Evolutionary conservation across 2,797 vertebrate species (phyloP).

Genomic region (Muraenolepis orangiensis): DNA sequence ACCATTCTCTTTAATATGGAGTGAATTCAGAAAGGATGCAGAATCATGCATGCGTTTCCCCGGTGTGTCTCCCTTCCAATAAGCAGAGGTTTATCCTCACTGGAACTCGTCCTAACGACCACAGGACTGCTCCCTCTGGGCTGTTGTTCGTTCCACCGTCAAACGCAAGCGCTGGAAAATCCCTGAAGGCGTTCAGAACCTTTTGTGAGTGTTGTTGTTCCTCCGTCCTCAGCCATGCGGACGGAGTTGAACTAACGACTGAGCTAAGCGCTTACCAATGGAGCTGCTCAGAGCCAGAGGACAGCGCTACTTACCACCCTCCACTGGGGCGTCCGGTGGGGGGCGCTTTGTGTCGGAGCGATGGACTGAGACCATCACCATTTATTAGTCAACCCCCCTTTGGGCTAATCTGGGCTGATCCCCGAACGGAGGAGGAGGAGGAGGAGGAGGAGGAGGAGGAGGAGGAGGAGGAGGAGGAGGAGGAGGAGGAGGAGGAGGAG

Average conservation of each 20-base stretch:
- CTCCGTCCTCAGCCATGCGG: conserved; percentile 31
- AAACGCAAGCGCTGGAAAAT: conserved; percentile 12
- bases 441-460: too few species aligned
- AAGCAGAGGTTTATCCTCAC: not conserved
- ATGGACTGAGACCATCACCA: conserved; percentile 13
- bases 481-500: too few species aligned
- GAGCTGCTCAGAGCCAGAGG: too few species aligned
- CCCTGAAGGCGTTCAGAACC: conserved; percentile 9
- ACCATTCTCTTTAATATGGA: not conserved
- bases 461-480: too few species aligned
- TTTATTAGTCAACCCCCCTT: not conserved
- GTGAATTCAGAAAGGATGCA: not conserved
- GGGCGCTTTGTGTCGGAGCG: conserved; percentile 38
- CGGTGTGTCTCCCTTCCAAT: not conserved
- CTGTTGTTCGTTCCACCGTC: conserved; percentile 15
- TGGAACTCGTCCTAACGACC: not conserved
- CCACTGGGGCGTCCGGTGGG: conserved; percentile 1
- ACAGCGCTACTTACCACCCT: too few species aligned
- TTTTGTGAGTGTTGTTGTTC: conserved; percentile 1
- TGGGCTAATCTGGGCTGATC: conserved; percentile 15
- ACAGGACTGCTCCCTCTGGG: not conserved
- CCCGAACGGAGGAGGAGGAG: too few species aligned
- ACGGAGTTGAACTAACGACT: conserved; percentile 36
- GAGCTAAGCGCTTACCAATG: too few species aligned
- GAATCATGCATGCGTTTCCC: not conserved